Conservation (phyloP, 2,113 vertebrate species). For the Apteryx owenii region DNA sequence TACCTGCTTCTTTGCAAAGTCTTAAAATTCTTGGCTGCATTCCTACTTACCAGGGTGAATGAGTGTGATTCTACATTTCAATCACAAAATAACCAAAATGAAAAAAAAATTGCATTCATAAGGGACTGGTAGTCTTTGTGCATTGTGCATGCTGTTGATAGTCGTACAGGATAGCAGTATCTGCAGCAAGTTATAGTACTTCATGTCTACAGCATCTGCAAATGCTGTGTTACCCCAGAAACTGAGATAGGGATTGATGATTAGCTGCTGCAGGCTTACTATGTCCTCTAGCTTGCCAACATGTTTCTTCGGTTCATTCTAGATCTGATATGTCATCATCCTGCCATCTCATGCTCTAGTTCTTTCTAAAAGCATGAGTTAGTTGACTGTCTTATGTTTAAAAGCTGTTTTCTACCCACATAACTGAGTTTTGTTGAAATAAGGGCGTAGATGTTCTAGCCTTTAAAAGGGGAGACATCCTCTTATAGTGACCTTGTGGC, state of each 20-base stretch:
- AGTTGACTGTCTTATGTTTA: neutral
- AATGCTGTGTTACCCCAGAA: neutral
- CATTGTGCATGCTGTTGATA: neutral
- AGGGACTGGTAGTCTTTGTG: neutral
- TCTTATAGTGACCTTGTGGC: constrained; percentile 14
- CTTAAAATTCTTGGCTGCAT: neutral
- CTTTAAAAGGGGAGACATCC: neutral
- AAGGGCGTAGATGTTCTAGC: neutral
- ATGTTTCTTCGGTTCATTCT: neutral
- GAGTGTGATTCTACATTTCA: neutral
- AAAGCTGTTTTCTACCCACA: neutral
- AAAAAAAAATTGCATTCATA: accelerated
- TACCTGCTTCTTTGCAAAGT: neutral
- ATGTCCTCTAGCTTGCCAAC: neutral
- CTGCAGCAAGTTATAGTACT: neutral
- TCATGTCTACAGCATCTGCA: accelerated
- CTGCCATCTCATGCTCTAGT: neutral
- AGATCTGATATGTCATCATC: neutral
- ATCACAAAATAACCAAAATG: neutral
- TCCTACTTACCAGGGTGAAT: neutral
- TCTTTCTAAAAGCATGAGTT: neutral
- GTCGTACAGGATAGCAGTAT: accelerated
- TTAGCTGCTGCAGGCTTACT: neutral
- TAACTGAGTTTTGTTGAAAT: constrained; percentile 6
- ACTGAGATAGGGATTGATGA: accelerated